These are phyloP conservation scores for Choristoneura rosaceana DNA, from an alignment of 2,888 invertebrate genomes.

Conservation along the genomic window DNA sequence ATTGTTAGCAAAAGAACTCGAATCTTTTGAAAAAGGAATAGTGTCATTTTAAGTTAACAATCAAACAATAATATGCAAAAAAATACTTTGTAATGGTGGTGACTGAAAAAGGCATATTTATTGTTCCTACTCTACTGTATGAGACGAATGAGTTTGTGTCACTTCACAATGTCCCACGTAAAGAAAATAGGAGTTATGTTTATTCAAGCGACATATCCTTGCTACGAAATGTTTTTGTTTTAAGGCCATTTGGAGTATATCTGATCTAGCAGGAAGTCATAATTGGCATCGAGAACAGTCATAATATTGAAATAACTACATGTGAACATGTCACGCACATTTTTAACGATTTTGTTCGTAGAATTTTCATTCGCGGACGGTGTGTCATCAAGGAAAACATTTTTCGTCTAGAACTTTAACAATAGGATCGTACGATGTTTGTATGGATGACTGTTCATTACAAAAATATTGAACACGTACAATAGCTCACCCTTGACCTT, in stretches of 20 bases:
- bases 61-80: too few relatives aligned
- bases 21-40: too few relatives aligned
- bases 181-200: too few relatives aligned
- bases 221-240: background rate
- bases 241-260: background rate
- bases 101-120: too few relatives aligned
- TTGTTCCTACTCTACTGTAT: too few relatives aligned
- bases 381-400: constrained; percentile 37
- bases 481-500: background rate
- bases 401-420: constrained; percentile 18
- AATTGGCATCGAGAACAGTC: background rate
- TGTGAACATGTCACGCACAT: constrained; percentile 11
- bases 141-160: too few relatives aligned
- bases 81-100: too few relatives aligned
- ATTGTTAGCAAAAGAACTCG: too few relatives aligned
- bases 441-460: constrained; percentile 12
- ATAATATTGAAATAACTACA: background rate
- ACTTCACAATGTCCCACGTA: too few relatives aligned
- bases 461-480: background rate
- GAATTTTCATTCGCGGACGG: constrained; percentile 26
- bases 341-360: constrained; percentile 18
- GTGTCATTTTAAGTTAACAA: too few relatives aligned
- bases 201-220: too few relatives aligned
- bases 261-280: background rate
- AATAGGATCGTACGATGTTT: constrained; percentile 10